A percentile compares a stretch with the other conserved stretches of the same genome.
Evolutionary conservation across 2,888 invertebrate genomes (phyloP).

Genomic region (Synergus umbraculus): DNA sequence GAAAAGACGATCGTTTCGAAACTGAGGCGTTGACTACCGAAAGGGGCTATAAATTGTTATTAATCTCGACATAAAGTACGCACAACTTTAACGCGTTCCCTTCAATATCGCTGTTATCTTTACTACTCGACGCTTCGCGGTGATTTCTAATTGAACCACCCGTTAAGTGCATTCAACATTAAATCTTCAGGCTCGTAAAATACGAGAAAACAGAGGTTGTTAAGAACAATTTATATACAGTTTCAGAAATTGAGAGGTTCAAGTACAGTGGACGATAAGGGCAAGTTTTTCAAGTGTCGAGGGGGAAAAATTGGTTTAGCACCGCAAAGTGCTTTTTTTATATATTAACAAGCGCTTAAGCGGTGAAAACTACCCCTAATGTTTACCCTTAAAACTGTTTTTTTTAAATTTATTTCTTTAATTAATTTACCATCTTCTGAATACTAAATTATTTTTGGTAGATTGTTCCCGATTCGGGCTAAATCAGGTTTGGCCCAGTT

Average conservation of each 20-base stretch:
- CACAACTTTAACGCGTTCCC: slow-evolving; percentile 3
- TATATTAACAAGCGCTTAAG: too few relatives aligned
- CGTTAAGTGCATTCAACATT: slow-evolving; percentile 60
- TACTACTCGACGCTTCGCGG: slow-evolving; percentile 50
- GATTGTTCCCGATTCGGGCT: too few relatives aligned
- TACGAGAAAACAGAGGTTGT: slow-evolving; percentile 48
- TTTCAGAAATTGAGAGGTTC: slow-evolving; percentile 45
- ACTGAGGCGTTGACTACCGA: slow-evolving; percentile 33
- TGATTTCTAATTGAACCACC: slow-evolving; percentile 62
- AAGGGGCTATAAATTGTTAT: slow-evolving; percentile 49
- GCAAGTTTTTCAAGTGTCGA: too few relatives aligned
- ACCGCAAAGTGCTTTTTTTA: too few relatives aligned
- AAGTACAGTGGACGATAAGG: too few relatives aligned
- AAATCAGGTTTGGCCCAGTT: too few relatives aligned
- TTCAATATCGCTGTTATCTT: slow-evolving; percentile 54
- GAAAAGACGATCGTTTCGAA: slow-evolving; percentile 27
- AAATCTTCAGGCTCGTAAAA: slow-evolving; percentile 55
- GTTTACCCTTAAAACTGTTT: too few relatives aligned
- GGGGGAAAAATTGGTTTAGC: too few relatives aligned
- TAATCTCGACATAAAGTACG: slow-evolving; percentile 45
- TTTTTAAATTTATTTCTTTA: too few relatives aligned
- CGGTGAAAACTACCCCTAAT: too few relatives aligned
- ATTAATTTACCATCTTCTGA: too few relatives aligned
- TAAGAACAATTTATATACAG: slow-evolving; percentile 58
- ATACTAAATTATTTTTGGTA: too few relatives aligned